Evolutionary conservation across 1,140 invertebrate species (phyloP), one percentile per base, ranked within the genome.

Genomic region (Parasteatoda tepidariorum): DNA sequence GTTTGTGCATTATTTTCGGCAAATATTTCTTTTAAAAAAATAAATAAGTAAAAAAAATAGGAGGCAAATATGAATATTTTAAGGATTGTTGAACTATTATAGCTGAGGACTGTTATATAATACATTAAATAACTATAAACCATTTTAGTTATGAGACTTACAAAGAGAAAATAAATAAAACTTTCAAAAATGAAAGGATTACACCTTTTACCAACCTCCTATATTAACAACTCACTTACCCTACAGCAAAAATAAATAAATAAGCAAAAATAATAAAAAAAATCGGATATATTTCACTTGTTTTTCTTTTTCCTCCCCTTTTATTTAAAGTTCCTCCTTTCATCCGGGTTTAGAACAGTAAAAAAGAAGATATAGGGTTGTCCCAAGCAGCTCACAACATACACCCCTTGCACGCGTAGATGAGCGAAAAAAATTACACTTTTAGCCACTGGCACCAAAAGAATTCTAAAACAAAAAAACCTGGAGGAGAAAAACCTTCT

Each of bases 321-420:
- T 68, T 38, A n/a, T 68, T 68, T 68, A 33, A 68, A 33, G 15
- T 34, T 41, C 34, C 26, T 41, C 66, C 18, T 48, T 48, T 13
- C 66, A 68, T 68, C 66, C 66, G 66, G 66, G 66, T 68, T 28
- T 4, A 34, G 34, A 26, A 34, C 24, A 33, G 64, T 18, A 64
- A 30, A 31, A 30, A 26, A 22, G 66, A 15, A 68, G 26, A 24
- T 31, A 64, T 30, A 7, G 31, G 64, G 64, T 33, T 34, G 22
- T 33, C n/a, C 66, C 18, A 13, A 48, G 38, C 38, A 48, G 38
- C 38, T 48, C 38, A 41, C 38, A 41, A 24, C 22, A 24, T 48
- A n/a, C 66, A 68, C 38, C 26, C 67, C 55, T 73, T 57, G 70
- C 70, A 73, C 70, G 70, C 70, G 70, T 54, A 57, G 55, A 73